Conservation (phyloP, 2,888 invertebrate species). For the Marronus borbonicus region DNA sequence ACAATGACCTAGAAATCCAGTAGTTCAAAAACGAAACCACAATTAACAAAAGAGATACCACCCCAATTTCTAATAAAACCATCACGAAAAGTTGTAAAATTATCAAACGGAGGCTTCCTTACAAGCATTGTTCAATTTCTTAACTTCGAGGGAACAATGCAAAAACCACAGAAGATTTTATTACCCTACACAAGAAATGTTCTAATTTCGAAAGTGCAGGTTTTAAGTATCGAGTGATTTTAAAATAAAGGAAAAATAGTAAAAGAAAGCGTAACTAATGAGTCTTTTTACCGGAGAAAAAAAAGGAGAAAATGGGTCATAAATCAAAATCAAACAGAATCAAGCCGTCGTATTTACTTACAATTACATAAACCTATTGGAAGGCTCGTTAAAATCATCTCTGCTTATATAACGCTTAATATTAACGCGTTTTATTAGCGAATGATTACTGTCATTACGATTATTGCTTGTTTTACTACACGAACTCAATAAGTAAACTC, state of each 20-base stretch:
- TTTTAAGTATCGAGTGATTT: not conserved
- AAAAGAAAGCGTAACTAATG: slow-evolving; percentile 1
- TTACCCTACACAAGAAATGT: not conserved
- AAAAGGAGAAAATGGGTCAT: too few species aligned
- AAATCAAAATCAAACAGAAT: not conserved
- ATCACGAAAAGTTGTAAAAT: slow-evolving; percentile 10
- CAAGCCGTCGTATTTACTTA: not conserved
- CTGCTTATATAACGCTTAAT: not conserved
- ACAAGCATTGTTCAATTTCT: slow-evolving; percentile 13
- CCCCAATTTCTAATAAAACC: slow-evolving; percentile 22
- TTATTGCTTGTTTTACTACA: slow-evolving; percentile 8
- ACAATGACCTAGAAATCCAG: not conserved
- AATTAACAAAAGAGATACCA: not conserved
- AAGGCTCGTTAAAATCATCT: not conserved
- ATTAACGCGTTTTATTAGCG: not conserved
- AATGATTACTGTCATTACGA: not conserved
- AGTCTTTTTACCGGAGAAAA: too few species aligned
- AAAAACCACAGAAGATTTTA: slow-evolving; percentile 1
- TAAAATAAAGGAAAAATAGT: not conserved
- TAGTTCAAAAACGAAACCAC: not conserved
- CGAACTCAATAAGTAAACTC: slow-evolving; percentile 1
- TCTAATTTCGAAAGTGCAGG: not conserved
- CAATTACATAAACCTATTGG: not conserved
- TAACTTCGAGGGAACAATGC: not conserved
- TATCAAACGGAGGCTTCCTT: slow-evolving; percentile 5